phyloP scores from a whole-genome alignment of 2,888 invertebrate species.

The Glyphotaelius pellucidus region DNA sequence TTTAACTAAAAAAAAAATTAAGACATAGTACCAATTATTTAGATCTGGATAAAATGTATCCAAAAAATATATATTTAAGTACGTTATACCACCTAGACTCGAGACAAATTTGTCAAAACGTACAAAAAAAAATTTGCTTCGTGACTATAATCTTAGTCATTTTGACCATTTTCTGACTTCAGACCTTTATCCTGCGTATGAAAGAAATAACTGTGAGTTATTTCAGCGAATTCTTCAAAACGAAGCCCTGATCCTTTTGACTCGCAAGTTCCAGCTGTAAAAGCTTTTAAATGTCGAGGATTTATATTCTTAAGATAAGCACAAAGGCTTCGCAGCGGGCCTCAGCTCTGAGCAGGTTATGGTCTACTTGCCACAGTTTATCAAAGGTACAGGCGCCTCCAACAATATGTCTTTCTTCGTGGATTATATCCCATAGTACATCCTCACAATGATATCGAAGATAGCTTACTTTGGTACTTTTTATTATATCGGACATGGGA shows the following conservation, averaged over 20 bases:
- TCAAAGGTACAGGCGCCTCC: slow-evolving; percentile 50
- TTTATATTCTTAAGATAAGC: slow-evolving; percentile 58
- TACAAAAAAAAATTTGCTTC: too few species aligned
- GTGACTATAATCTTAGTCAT: too few species aligned
- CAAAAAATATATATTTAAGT: too few species aligned
- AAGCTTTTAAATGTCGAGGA: slow-evolving; percentile 58
- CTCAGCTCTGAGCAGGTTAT: slow-evolving; percentile 46
- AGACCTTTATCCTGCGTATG: too few species aligned
- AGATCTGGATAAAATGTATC: too few species aligned
- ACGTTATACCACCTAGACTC: too few species aligned
- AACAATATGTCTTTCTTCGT: slow-evolving; percentile 56
- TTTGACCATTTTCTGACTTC: too few species aligned
- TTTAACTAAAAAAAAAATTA: too few species aligned
- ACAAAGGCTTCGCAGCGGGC: slow-evolving; percentile 54
- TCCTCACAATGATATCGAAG: not conserved
- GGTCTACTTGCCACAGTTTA: slow-evolving; percentile 55
- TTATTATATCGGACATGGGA: not conserved
- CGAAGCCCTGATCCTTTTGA: slow-evolving; percentile 1
- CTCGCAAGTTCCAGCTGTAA: not conserved
- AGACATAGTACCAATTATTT: too few species aligned
- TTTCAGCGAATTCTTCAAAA: not conserved
- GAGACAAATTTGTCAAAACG: too few species aligned
- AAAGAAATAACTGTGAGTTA: not conserved
- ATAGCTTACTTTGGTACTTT: not conserved
- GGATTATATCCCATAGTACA: not conserved